phyloP scores from a whole-genome alignment of 2,113 vertebrate species.

The Picathartes gymnocephalus region DNA sequence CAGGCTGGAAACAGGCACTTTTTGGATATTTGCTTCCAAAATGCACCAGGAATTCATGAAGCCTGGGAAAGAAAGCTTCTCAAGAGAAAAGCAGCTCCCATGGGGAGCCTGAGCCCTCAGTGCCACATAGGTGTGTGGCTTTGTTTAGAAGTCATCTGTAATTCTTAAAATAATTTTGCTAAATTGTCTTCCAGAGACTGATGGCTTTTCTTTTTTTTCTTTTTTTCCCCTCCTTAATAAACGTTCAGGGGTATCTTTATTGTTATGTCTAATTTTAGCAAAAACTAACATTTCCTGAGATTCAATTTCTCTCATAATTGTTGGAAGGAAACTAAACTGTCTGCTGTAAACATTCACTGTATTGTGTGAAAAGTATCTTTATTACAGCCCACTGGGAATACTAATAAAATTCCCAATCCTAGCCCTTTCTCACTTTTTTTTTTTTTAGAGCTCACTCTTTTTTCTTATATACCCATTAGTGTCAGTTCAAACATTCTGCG shows the following conservation, averaged over 20 bases:
- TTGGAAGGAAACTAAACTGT: constrained; percentile 98
- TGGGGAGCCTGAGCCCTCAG: neutral
- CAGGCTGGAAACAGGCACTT: neutral
- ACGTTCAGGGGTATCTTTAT: constrained; percentile 82
- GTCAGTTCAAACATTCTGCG: constrained; percentile 51
- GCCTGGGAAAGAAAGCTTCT: neutral
- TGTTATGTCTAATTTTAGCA: constrained; percentile 90
- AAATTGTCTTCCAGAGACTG: constrained; percentile 54
- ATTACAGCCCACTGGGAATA: constrained; percentile 64
- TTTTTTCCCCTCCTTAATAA: constrained; percentile 39
- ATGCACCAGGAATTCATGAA: neutral
- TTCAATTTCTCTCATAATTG: constrained; percentile 99
- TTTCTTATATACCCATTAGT: constrained; percentile 21
- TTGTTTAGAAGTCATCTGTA: constrained; percentile 44
- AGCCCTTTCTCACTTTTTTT: neutral
- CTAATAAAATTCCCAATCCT: constrained; percentile 51
- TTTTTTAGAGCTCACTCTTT: neutral
- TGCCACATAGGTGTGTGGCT: neutral
- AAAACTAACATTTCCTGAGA: constrained; percentile 97
- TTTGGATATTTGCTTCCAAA: neutral
- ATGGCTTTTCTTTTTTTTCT: neutral
- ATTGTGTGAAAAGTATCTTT: constrained; percentile 83
- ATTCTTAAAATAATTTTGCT: constrained; percentile 53
- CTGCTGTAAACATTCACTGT: constrained; percentile 87
- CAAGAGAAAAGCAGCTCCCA: neutral